A percentile compares a stretch with the other conserved stretches of the same genome.
Evolutionary conservation across 2,888 invertebrate species (phyloP).

Genomic region (Trachelus stipa): DNA sequence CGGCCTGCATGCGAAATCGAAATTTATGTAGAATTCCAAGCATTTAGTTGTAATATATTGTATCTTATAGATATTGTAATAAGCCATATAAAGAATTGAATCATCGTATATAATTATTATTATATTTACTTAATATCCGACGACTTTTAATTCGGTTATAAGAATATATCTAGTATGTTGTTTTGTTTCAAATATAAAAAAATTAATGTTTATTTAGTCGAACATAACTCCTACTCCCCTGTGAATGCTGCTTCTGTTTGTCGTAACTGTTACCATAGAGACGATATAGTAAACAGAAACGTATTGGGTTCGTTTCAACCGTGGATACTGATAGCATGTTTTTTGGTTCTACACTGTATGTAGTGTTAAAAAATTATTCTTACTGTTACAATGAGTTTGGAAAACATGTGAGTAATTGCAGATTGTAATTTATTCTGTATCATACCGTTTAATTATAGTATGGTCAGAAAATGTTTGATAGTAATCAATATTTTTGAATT

Average conservation of each 20-base stretch:
- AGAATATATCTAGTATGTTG: not conserved
- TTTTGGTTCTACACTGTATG: not conserved
- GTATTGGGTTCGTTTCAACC: not conserved
- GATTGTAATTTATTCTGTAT: not conserved
- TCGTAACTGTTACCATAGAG: not conserved
- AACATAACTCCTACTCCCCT: not conserved
- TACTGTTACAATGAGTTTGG: conserved; percentile 20
- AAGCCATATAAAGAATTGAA: conserved; percentile 11
- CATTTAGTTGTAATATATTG: conserved; percentile 36
- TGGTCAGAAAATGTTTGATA: not conserved
- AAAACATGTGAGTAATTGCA: conserved; percentile 20
- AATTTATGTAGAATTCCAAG: conserved; percentile 6
- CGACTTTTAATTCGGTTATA: not conserved
- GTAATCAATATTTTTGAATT: not conserved
- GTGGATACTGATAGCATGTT: not conserved
- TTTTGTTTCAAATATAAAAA: not conserved
- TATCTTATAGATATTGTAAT: conserved; percentile 27
- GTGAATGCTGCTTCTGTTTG: not conserved
- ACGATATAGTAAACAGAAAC: not conserved
- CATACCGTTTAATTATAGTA: not conserved
- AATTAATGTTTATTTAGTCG: not conserved
- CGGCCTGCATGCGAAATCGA: conserved; percentile 20
- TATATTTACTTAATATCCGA: not conserved
- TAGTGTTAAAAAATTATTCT: not conserved
- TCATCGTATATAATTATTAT: not conserved